Percentiles rank a stretch among this genome's conserved stretches.
Conservation (phyloP, 2,797 vertebrate species). For the Pipistrellus kuhlii region DNA sequence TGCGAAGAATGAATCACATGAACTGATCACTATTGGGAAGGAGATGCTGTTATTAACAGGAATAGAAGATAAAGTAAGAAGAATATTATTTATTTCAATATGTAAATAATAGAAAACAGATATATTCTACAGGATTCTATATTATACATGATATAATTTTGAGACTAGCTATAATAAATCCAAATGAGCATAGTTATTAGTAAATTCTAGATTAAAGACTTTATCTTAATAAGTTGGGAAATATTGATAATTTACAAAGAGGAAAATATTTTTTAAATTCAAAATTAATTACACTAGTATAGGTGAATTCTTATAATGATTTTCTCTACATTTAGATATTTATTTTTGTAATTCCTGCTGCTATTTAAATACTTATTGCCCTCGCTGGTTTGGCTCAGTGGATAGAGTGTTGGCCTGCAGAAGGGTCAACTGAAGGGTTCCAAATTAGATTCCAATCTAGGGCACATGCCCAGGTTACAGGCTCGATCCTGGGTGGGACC, state of each 20-base stretch:
- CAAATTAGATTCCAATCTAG: too few relatives aligned
- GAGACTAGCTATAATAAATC: background rate
- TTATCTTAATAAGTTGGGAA: background rate
- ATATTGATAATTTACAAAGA: background rate
- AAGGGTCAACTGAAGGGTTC: too few relatives aligned
- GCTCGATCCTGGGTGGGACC: too few relatives aligned
- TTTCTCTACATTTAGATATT: background rate
- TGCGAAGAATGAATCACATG: background rate
- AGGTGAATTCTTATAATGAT: background rate
- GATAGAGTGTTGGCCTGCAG: too few relatives aligned
- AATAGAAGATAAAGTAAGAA: background rate
- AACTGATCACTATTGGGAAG: background rate
- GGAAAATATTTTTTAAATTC: background rate
- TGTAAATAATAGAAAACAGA: background rate
- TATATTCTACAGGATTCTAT: background rate
- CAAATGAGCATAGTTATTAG: background rate
- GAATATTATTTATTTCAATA: constrained; percentile 1
- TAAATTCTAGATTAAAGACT: background rate
- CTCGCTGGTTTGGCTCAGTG: too few relatives aligned
- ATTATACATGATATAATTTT: background rate
- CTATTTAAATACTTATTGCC: too few relatives aligned
- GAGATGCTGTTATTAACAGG: background rate
- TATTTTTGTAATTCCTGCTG: background rate
- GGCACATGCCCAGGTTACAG: too few relatives aligned
- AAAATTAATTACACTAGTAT: background rate